Percentiles rank a stretch among this genome's conserved stretches.
Conservation (phyloP, 1,140 invertebrate genomes). For the Leptinotarsa lineolata region DNA sequence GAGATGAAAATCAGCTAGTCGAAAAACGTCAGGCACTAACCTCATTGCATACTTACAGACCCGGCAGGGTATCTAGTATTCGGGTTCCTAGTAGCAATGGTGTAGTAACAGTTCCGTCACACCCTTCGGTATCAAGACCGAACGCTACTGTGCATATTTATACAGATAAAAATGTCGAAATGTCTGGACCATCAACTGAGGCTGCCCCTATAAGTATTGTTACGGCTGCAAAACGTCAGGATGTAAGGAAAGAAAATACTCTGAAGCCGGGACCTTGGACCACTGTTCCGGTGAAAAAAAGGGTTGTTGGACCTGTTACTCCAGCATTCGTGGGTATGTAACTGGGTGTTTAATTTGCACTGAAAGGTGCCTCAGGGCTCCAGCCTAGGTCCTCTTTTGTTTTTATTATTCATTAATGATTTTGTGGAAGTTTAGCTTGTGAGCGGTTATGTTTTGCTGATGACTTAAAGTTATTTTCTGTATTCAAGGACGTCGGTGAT, state of each 20-base stretch:
- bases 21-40: conserved; percentile 74
- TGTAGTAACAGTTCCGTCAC: conserved; percentile 13
- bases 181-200: neutral
- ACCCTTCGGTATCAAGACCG: neutral
- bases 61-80: conserved; percentile 54
- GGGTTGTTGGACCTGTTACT: conserved; percentile 15
- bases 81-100: conserved; percentile 31
- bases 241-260: conserved; percentile 65
- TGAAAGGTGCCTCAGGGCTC: no score
- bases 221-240: conserved; percentile 61
- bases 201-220: conserved; percentile 58
- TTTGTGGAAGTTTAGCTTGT: no score
- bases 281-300: conserved; percentile 50
- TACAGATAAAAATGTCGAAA: neutral
- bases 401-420: no score
- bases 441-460: no score
- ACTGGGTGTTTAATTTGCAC: no score
- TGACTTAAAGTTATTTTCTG: no score
- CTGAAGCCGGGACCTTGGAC: conserved; percentile 69
- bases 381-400: no score
- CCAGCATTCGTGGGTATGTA: conserved; percentile 3
- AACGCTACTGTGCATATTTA: conserved; percentile 10
- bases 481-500: no score
- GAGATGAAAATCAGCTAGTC: conserved; percentile 62
- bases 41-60: conserved; percentile 67